Conservation (phyloP, 2,888 invertebrate genomes). For the Megastigmus dorsalis region DNA sequence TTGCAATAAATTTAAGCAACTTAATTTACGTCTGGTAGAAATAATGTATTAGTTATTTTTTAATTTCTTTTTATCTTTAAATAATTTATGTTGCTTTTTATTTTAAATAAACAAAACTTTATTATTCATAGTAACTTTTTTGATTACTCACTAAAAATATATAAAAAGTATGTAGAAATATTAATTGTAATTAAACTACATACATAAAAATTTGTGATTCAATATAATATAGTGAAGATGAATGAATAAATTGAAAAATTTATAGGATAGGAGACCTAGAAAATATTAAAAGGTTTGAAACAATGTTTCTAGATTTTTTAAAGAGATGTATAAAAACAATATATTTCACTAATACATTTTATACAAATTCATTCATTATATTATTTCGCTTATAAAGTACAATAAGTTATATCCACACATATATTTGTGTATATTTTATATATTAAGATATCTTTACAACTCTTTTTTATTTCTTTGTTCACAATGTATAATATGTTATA, state of each 20-base stretch:
- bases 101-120: background rate
- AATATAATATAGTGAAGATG: no score
- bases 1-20: no score
- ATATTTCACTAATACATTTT: slow-evolving; percentile 15
- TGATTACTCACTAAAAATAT: background rate
- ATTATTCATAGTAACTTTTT: background rate
- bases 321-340: slow-evolving; percentile 22
- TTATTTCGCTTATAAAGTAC: background rate
- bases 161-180: background rate
- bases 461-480: background rate
- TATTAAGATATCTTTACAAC: background rate
- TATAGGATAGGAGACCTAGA: background rate
- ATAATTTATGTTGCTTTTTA: no score
- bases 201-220: no score
- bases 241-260: no score
- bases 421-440: background rate
- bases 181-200: no score
- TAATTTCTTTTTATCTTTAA: no score
- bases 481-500: slow-evolving; percentile 3
- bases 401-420: background rate
- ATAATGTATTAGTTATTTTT: no score
- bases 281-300: background rate
- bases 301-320: background rate
- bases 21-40: no score
- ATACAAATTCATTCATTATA: no score